These are phyloP conservation scores for Crotalus horridus DNA, from an alignment of 2,113 vertebrate genomes.

Conservation along the genomic window DNA sequence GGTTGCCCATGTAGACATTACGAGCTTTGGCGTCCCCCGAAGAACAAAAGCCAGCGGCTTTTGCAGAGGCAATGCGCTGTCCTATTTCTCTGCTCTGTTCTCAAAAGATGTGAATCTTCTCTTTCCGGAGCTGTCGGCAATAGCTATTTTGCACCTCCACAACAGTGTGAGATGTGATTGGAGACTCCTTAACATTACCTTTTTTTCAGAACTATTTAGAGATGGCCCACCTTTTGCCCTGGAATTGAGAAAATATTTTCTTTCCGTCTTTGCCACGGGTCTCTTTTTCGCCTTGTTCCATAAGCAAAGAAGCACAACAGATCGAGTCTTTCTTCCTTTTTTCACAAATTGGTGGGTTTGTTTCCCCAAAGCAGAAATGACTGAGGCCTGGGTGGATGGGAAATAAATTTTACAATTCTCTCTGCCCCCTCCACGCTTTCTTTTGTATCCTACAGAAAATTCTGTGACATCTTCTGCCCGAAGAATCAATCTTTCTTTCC, in stretches of 20 bases:
- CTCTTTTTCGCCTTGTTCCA: fast-evolving
- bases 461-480: background rate
- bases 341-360: background rate
- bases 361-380: background rate
- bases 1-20: background rate
- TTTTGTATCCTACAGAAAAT: background rate
- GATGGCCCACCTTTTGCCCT: background rate
- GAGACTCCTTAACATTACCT: background rate
- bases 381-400: background rate
- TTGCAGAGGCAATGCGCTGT: background rate
- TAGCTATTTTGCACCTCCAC: background rate
- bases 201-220: background rate
- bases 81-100: background rate
- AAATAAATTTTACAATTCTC: background rate
- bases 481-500: no score
- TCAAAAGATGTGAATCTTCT: background rate
- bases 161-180: background rate
- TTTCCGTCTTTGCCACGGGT: background rate
- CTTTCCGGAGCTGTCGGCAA: background rate
- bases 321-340: background rate
- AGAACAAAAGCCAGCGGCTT: background rate
- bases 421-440: background rate
- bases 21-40: background rate
- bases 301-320: background rate
- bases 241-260: background rate